Evolutionary conservation across 2,113 vertebrate species (phyloP).

Genomic region (Ammodytes marinus): DNA sequence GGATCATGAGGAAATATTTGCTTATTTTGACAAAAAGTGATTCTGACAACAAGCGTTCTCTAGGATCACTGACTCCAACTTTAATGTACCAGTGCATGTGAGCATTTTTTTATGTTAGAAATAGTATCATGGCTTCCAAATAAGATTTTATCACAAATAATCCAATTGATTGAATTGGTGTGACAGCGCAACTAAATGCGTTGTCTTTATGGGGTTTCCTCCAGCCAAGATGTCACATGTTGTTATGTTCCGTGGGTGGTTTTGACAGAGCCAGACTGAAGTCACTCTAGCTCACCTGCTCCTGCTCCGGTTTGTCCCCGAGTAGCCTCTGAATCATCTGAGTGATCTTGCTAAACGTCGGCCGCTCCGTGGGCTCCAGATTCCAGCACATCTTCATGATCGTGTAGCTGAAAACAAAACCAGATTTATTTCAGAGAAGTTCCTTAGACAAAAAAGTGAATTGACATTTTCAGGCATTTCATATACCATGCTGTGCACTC

Average conservation of each 20-base stretch:
- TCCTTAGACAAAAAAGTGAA: neutral
- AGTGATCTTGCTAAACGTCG: slow-evolving; percentile 91
- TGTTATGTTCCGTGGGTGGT: neutral
- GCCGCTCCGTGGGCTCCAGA: slow-evolving; percentile 91
- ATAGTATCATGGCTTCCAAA: too few species aligned
- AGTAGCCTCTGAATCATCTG: slow-evolving; percentile 89
- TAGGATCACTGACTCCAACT: too few species aligned
- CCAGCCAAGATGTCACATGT: too few species aligned
- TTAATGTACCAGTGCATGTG: too few species aligned
- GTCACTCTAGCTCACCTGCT: slow-evolving; percentile 63
- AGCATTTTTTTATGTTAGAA: too few species aligned
- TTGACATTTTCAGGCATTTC: neutral
- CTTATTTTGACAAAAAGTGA: too few species aligned
- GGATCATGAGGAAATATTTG: too few species aligned
- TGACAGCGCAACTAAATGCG: slow-evolving; percentile 5
- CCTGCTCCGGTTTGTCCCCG: slow-evolving; percentile 78
- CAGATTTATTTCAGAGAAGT: neutral
- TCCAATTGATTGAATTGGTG: slow-evolving; percentile 6
- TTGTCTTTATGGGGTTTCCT: neutral
- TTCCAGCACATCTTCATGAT: slow-evolving; percentile 97
- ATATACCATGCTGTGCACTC: neutral
- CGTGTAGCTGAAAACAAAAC: slow-evolving; percentile 84
- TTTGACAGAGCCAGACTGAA: slow-evolving; percentile 1
- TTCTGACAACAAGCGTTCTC: too few species aligned
- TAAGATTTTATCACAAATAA: neutral